phyloP scores from a whole-genome alignment of 2,888 invertebrate genomes.

The Ophion costatus region DNA sequence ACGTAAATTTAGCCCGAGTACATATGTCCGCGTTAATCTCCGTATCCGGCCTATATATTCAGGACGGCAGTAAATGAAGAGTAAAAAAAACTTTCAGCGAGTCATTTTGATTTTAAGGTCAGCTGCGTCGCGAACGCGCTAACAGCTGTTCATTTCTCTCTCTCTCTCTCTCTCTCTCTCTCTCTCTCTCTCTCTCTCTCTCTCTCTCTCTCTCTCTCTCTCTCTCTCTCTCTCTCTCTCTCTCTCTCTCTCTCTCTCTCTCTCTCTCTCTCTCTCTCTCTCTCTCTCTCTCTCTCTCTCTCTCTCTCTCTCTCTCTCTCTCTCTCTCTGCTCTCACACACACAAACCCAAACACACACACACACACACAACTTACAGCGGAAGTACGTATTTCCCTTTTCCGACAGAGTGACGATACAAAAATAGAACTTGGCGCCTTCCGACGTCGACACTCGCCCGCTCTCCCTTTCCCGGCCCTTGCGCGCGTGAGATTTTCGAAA shows the following conservation, averaged over 20 bases:
- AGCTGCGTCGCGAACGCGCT: not conserved
- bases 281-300: slow-evolving; percentile 6
- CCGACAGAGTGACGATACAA: not conserved
- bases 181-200: slow-evolving; percentile 20
- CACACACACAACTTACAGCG: slow-evolving; percentile 9
- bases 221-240: not conserved
- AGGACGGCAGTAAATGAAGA: not conserved
- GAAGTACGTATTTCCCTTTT: slow-evolving; percentile 21
- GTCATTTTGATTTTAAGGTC: slow-evolving; percentile 19
- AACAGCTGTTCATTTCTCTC: slow-evolving; percentile 31
- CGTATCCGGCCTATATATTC: not conserved
- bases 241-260: slow-evolving; percentile 1
- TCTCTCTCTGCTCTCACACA: not conserved
- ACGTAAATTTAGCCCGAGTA: too few species aligned
- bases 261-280: slow-evolving; percentile 11
- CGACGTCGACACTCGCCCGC: not conserved
- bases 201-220: not conserved
- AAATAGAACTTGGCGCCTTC: slow-evolving; percentile 30
- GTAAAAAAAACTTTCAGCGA: not conserved
- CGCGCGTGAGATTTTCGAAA: not conserved
- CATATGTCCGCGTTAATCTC: not conserved
- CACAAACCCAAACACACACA: not conserved
- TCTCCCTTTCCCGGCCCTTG: not conserved
- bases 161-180: not conserved
- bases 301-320: not conserved